phyloP scores from a whole-genome alignment of 2,797 vertebrate genomes.

The Eutrigla gurnardus region DNA sequence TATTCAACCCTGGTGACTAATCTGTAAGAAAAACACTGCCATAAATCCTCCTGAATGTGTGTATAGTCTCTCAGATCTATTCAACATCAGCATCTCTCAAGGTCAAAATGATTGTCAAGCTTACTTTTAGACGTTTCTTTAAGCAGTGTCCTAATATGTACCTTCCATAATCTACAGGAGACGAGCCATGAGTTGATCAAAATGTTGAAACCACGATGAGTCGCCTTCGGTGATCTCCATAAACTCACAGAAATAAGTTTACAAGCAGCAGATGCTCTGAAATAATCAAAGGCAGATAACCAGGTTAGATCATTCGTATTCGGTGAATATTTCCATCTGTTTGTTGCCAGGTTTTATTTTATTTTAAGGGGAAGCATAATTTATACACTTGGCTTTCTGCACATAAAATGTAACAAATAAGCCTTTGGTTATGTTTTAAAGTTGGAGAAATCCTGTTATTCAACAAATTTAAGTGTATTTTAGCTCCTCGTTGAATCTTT shows the following conservation, averaged over 20 bases:
- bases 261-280: neutral
- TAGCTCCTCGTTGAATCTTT: neutral
- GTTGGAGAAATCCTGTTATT: neutral
- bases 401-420: too few relatives aligned
- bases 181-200: conserved; percentile 1
- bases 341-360: too few relatives aligned
- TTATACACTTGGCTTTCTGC: too few relatives aligned
- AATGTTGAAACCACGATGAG: neutral
- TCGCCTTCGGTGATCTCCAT: neutral
- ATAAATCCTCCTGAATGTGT: too few relatives aligned
- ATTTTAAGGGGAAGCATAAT: too few relatives aligned
- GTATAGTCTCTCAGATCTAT: neutral
- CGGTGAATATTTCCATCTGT: too few relatives aligned
- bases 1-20: neutral
- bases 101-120: neutral
- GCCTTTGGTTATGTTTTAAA: too few relatives aligned
- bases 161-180: neutral
- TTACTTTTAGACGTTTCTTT: neutral
- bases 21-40: neutral
- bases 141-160: neutral
- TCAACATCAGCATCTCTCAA: neutral
- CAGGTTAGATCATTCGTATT: too few relatives aligned
- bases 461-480: neutral
- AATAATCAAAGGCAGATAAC: neutral
- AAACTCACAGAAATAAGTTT: neutral